Base-by-base conservation (phyloP, 1,140 invertebrate genomes). In the Drosophila mojavensis region DNA sequence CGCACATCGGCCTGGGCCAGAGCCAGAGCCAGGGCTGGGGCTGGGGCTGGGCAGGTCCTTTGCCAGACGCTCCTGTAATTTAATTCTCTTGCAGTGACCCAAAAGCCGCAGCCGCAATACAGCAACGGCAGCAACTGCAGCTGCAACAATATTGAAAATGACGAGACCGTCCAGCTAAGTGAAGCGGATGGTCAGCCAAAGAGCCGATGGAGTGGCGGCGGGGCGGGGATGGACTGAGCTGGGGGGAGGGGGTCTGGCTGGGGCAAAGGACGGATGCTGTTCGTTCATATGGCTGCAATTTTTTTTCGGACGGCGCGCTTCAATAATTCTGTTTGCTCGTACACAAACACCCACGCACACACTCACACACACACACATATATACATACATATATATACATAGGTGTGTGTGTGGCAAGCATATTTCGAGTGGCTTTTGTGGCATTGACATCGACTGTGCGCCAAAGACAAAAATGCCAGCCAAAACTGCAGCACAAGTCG, bases 371-470 rank as follows among this genome's bases (percentile, higher is more conserved):
- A 56, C 58, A 47, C 62, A 61, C 26, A 61, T 45, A 50, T 54
- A 59, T 60, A 20, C 45, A 56, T 54, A 64, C 67, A n/a, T n/a
- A n/a, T 17, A 48, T 26, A 26, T 58, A 36, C n/a, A 59, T 56
- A 48, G 58, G 58, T 62, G 48, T 55, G 26, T 48, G 50, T 41
- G 50, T 60, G 51, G 82, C 78, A 67, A 82, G 75, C 79, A 88
- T 88, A 71, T 90, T 85, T 75, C 65, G 81, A 89, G 84, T 89
- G 84, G 85, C 85, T 89, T 89, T 84, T 89, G 84, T 75, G 84
- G 85, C 75, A 84, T 72, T 74, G 78, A 80, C 74, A 73, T 55
- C 70, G 75, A 76, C 69, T 63, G 48, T 73, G 45, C 28, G 56
- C 63, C 55, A 88, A 88, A 86, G 80, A 86, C 77, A 77, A 76